Evolutionary conservation across 1,140 invertebrate species (phyloP), one percentile per base, ranked within the genome.

Genomic region (Neodiprion fabricii): DNA sequence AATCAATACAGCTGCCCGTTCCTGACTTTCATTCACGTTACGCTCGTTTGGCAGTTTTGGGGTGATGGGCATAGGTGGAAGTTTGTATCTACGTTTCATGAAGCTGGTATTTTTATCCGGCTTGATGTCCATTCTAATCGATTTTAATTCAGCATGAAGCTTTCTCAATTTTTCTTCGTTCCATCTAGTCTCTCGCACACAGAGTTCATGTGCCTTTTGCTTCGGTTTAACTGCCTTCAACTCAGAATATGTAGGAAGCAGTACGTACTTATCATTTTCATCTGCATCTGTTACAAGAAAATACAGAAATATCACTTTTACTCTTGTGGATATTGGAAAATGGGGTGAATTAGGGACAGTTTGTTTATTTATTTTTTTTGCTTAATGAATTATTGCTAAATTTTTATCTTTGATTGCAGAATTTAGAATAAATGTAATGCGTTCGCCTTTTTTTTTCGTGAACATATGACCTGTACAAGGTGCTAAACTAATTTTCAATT

Each of bases 101-200:
- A 82, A 74, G 71, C 14, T 72, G 8, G 75, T 61, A 21, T 23
- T 71, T 10, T 77, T 74, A 69, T 72, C 11, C 9, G 72, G 40
- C 17, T 73, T 78, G 7, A 72, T 48, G 49, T 73, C 80, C 61
- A 81, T 72, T 76, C 80, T 77, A 47, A 78, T 80, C 8, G 75
- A 78, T 73, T 89, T 90, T 3, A 93, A 79, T 79, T 92, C 91
- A 66, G 89, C 85, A 71, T 92, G 89, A 14, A 93, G 84, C 53
- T 88, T 83, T 80, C 90, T 88, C 40, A 93, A 72, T 72, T 91
- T 91, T 74, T 91, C 87, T 61, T 91, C 88, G 47, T 90, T 91
- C 91, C 91, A 93, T 82, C 90, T 91, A 5, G 91, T 92, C 80
- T 91, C 88, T 47, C 90, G 85, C 61, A 90, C 84, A 78, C 92